These are phyloP conservation scores for Acanthochromis polyacanthus DNA, from an alignment of 2,113 vertebrate genomes.

Conservation along the genomic window DNA sequence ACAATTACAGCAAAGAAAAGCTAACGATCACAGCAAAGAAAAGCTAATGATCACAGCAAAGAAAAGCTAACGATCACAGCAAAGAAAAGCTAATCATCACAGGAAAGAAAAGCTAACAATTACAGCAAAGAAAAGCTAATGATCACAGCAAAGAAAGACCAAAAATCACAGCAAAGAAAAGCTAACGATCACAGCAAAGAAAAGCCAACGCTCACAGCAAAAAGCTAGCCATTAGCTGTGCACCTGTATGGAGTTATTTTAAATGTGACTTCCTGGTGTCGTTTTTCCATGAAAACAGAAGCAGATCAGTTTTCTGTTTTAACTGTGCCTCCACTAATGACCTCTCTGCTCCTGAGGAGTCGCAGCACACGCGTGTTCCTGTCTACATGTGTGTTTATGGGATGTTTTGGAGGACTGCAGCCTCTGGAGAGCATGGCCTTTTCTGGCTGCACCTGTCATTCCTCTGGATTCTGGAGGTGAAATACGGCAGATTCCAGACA, in stretches of 20 bases:
- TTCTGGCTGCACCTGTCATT: conserved; percentile 88
- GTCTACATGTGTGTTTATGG: background rate
- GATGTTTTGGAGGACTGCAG: conserved; percentile 30
- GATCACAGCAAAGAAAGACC: background rate
- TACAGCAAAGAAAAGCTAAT: too few relatives aligned
- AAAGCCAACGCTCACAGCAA: too few relatives aligned
- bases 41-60: too few relatives aligned
- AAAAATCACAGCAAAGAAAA: too few relatives aligned
- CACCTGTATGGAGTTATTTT: too few relatives aligned
- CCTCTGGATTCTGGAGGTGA: conserved; percentile 77
- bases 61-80: too few relatives aligned
- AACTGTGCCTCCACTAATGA: background rate
- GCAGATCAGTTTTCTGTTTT: background rate
- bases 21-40: too few relatives aligned
- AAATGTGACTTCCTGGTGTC: background rate
- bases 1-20: too few relatives aligned
- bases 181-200: too few relatives aligned
- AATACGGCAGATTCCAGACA: conserved; percentile 80
- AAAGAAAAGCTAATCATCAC: too few relatives aligned
- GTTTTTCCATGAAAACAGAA: background rate
- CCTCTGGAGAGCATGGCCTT: conserved; percentile 70
- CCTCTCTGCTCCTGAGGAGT: background rate
- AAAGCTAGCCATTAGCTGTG: background rate
- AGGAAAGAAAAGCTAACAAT: too few relatives aligned
- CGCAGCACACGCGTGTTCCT: conserved; percentile 8